Evolutionary conservation across 2,113 vertebrate species (phyloP).

Genomic region (Felis chaus): DNA sequence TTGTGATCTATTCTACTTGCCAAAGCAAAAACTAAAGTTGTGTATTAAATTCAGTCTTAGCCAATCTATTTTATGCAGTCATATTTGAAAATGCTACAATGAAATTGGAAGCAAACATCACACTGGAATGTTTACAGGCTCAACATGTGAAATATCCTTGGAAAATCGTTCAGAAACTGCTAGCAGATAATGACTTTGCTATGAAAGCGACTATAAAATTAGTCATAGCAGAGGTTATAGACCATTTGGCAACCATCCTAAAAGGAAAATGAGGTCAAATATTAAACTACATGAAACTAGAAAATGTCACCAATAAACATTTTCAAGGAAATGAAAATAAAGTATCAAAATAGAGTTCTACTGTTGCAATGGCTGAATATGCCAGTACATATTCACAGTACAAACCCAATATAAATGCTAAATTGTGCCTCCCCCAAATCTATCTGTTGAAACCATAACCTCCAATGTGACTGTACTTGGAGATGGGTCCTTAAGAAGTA

Average conservation of each 20-base stretch:
- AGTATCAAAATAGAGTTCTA: background rate
- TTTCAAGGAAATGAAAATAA: slow-evolving; percentile 18
- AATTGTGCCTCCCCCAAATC: background rate
- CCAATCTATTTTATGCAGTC: slow-evolving; percentile 26
- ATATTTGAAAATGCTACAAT: slow-evolving; percentile 27
- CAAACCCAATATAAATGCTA: background rate
- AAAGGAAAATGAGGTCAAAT: slow-evolving; percentile 24
- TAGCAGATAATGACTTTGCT: slow-evolving; percentile 35
- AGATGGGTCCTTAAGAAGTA: background rate
- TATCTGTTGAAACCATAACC: background rate
- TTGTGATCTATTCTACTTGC: background rate
- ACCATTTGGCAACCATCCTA: slow-evolving; percentile 12
- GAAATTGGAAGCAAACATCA: background rate
- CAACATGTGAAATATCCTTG: background rate
- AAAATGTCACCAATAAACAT: slow-evolving; percentile 11
- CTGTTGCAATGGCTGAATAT: background rate
- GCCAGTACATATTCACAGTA: background rate
- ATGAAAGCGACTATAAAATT: slow-evolving; percentile 46
- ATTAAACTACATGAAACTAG: background rate
- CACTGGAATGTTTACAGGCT: background rate
- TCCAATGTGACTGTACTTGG: background rate
- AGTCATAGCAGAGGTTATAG: slow-evolving; percentile 10
- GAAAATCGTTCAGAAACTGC: slow-evolving; percentile 27
- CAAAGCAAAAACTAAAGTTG: background rate
- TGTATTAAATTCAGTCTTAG: background rate